Evolutionary conservation across 2,888 invertebrate species (phyloP).

Genomic region (Nemotelus pantherinus): DNA sequence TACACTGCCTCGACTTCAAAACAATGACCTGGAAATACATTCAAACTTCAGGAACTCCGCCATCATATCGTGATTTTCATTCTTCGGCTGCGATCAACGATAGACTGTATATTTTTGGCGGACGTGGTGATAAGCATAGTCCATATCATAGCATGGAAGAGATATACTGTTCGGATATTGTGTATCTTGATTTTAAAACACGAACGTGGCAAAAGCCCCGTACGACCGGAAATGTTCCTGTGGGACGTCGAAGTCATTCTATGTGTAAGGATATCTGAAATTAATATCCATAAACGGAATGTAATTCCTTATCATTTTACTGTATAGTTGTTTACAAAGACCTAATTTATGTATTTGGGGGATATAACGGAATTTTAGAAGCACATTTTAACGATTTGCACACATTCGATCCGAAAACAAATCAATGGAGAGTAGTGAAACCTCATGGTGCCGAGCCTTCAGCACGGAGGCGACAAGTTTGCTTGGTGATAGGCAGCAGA

Average conservation of each 20-base stretch:
- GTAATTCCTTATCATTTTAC: no score
- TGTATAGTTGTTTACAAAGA: conserved; percentile 80
- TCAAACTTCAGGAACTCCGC: conserved; percentile 71
- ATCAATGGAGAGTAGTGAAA: conserved; percentile 71
- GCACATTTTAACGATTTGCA: conserved; percentile 87
- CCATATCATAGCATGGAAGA: conserved; percentile 75
- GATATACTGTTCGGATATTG: conserved; percentile 80
- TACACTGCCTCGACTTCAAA: conserved; percentile 78
- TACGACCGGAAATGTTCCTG: conserved; percentile 74
- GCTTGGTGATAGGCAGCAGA: conserved; percentile 76
- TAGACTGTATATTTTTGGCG: conserved; percentile 91
- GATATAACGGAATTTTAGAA: conserved; percentile 81
- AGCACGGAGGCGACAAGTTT: conserved; percentile 80
- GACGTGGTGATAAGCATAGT: conserved; percentile 79
- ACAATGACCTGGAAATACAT: conserved; percentile 78
- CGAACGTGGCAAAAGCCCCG: conserved; percentile 75
- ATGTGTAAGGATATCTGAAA: conserved; percentile 73
- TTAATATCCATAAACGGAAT: background rate
- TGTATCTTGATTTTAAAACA: conserved; percentile 77
- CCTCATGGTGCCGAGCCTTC: conserved; percentile 72
- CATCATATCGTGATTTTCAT: conserved; percentile 87
- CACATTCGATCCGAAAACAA: conserved; percentile 73
- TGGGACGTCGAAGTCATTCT: conserved; percentile 89
- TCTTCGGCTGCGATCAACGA: conserved; percentile 81
- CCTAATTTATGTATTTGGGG: conserved; percentile 89